phyloP scores from a whole-genome alignment of 2,113 vertebrate genomes.

The Baryphthengus martii region DNA sequence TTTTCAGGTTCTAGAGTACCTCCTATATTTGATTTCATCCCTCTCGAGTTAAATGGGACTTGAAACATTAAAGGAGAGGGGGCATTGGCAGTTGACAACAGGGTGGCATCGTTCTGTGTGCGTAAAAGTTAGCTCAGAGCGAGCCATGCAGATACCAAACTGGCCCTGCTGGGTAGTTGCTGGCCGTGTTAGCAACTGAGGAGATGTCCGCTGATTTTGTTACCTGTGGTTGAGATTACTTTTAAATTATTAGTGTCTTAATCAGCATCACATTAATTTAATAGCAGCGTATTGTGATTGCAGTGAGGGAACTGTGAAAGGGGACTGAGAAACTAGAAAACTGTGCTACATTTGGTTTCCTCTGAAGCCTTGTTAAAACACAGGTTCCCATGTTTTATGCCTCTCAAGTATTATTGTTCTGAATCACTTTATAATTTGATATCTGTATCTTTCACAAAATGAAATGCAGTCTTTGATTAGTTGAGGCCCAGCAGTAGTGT shows the following conservation, averaged over 20 bases:
- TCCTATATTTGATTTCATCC: not conserved
- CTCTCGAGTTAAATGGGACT: not conserved
- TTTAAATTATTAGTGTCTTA: not conserved
- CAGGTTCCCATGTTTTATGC: not conserved
- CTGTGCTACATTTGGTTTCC: not conserved
- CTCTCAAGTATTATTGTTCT: not conserved
- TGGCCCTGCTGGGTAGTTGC: not conserved
- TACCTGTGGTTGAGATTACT: not conserved
- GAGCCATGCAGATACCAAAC: not conserved
- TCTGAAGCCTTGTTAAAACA: not conserved
- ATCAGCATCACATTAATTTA: not conserved
- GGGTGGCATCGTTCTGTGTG: accelerated
- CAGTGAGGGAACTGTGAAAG: not conserved
- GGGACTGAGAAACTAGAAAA: not conserved
- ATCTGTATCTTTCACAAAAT: not conserved
- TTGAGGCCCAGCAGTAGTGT: not conserved
- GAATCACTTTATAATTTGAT: not conserved
- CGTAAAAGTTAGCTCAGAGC: not conserved
- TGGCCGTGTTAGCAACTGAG: not conserved
- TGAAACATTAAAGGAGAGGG: not conserved
- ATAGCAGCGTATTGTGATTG: not conserved
- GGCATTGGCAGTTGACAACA: not conserved
- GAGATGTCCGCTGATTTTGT: not conserved
- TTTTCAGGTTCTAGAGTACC: not conserved
- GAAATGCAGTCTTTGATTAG: not conserved